Percentiles rank a stretch among this genome's conserved stretches.
Evolutionary conservation across 2,888 invertebrate genomes (phyloP).

Genomic region (Diaprepes abbreviatus): DNA sequence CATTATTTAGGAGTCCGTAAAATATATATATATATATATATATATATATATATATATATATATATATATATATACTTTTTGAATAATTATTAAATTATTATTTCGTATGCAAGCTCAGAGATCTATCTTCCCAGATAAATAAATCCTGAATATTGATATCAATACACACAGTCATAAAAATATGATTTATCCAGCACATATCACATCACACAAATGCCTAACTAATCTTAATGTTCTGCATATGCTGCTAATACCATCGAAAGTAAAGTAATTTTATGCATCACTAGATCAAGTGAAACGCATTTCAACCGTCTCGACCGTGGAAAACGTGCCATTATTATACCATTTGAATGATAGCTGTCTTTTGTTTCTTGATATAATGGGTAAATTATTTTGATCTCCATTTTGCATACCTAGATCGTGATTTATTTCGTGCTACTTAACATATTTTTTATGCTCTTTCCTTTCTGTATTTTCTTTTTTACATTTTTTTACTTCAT

Average conservation of each 20-base stretch:
- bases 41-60: no score
- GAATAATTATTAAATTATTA: no score
- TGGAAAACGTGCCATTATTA: conserved; percentile 9
- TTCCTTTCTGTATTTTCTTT: no score
- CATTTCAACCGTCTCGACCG: background rate
- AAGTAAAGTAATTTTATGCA: conserved; percentile 14
- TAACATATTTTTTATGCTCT: background rate
- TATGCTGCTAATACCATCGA: conserved; percentile 6
- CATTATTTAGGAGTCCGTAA: no score
- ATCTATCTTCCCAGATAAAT: no score
- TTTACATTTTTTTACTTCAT: no score
- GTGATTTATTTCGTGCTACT: conserved; percentile 12
- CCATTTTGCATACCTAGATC: conserved; percentile 22
- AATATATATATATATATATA: no score
- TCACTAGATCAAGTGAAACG: conserved; percentile 6
- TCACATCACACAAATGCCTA: conserved; percentile 6
- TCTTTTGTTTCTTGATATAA: conserved; percentile 6
- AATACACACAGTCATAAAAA: no score
- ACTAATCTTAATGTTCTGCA: conserved; percentile 4
- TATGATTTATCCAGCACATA: conserved; percentile 5
- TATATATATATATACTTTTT: no score
- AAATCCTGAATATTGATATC: no score
- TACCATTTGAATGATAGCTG: conserved; percentile 13
- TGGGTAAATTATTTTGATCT: conserved; percentile 16
- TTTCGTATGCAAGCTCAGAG: no score